Evolutionary conservation across 1,140 invertebrate genomes (phyloP).

Genomic region (Macrocentrus cingulum): DNA sequence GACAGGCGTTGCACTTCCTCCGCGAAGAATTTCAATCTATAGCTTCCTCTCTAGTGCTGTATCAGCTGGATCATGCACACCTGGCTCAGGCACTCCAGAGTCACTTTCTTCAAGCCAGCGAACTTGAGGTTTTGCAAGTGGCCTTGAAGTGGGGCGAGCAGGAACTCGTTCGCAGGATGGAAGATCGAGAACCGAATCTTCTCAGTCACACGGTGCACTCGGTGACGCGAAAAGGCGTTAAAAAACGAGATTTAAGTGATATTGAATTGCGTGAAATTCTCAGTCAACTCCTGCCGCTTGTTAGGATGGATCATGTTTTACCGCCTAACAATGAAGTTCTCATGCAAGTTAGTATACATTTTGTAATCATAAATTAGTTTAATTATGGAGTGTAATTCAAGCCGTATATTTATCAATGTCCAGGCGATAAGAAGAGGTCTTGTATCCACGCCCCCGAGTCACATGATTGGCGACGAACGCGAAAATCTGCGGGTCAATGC

Average conservation of each 20-base stretch:
- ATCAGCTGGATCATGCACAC: constrained; percentile 79
- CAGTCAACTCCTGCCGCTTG: constrained; percentile 78
- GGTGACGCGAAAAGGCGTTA: constrained; percentile 81
- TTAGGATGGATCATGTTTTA: constrained; percentile 86
- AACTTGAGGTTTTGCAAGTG: constrained; percentile 83
- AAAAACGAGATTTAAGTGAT: constrained; percentile 83
- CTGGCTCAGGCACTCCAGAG: constrained; percentile 80
- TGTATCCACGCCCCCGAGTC: constrained; percentile 80
- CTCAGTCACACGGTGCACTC: constrained; percentile 90
- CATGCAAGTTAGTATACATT: constrained; percentile 56
- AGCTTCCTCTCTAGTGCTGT: constrained; percentile 70
- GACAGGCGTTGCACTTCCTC: constrained; percentile 81
- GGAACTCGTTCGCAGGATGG: constrained; percentile 77
- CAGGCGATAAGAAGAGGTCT: constrained; percentile 81
- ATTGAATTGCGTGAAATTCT: constrained; percentile 85
- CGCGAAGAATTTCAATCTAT: constrained; percentile 84
- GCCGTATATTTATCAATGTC: constrained; percentile 9
- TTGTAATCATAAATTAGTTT: not conserved
- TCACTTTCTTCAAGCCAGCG: constrained; percentile 89
- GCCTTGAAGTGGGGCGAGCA: constrained; percentile 91
- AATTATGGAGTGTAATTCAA: not conserved
- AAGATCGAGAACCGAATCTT: constrained; percentile 88
- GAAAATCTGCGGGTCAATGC: constrained; percentile 76
- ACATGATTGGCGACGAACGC: constrained; percentile 78
- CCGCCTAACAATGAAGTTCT: constrained; percentile 83